Evolutionary conservation across 2,888 invertebrate species (phyloP).

Genomic region (Gibbula magus): DNA sequence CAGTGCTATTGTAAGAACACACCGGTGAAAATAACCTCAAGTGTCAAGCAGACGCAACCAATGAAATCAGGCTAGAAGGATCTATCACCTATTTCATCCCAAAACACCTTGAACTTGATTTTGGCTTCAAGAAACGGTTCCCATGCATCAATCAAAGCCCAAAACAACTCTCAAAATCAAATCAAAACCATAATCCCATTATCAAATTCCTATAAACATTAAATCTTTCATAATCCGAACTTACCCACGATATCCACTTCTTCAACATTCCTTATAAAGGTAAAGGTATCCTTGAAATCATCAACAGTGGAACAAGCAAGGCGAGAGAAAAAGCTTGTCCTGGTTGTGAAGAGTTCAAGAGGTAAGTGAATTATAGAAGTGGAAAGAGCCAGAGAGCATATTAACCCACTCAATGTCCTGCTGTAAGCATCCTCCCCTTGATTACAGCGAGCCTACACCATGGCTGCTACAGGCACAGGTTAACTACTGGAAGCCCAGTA

Average conservation of each 20-base stretch:
- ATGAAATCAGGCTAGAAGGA: not conserved
- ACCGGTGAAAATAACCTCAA: not conserved
- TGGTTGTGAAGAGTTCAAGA: not conserved
- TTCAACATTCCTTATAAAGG: conserved; percentile 28
- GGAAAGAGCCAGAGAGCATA: not conserved
- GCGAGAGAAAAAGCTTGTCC: not conserved
- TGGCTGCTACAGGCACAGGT: not conserved
- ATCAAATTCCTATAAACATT: not conserved
- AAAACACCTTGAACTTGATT: not conserved
- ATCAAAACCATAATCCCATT: not conserved
- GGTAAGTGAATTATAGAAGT: not conserved
- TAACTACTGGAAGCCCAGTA: conserved; percentile 7
- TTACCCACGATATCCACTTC: conserved; percentile 38
- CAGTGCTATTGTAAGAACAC: not conserved
- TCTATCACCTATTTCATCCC: not conserved
- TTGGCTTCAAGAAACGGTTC: not conserved
- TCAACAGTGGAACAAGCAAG: not conserved
- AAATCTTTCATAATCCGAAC: conserved; percentile 1
- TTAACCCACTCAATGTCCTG: conserved; percentile 3
- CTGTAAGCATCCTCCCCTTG: not conserved
- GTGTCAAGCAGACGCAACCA: not conserved
- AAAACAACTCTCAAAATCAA: not conserved
- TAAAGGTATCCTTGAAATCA: not conserved
- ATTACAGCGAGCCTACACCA: not conserved
- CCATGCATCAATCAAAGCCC: not conserved